phyloP scores from a whole-genome alignment of 2,113 vertebrate species.

The Lontra canadensis region DNA sequence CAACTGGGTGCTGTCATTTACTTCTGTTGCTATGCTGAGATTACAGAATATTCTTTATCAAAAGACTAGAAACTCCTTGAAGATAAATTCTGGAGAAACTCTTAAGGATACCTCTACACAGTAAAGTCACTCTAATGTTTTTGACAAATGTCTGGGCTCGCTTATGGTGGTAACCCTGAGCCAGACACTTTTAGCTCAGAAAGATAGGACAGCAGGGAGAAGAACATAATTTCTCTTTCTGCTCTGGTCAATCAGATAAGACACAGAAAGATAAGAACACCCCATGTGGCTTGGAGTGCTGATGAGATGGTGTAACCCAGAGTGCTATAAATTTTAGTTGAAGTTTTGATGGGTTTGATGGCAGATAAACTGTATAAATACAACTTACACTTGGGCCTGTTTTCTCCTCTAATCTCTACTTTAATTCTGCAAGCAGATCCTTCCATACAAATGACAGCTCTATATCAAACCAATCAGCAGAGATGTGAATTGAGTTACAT shows the following conservation, averaged over 20 bases:
- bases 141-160: constrained; percentile 36
- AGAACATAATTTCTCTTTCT: constrained; percentile 57
- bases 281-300: background rate
- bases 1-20: background rate
- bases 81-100: constrained; percentile 42
- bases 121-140: background rate
- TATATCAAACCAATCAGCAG: background rate
- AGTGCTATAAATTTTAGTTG: constrained; percentile 54
- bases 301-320: constrained; percentile 33
- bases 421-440: background rate
- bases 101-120: background rate
- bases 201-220: constrained; percentile 56
- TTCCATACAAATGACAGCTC: background rate
- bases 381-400: constrained; percentile 52
- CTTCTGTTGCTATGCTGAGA: background rate
- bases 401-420: constrained; percentile 26
- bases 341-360: constrained; percentile 62
- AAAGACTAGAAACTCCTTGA: constrained; percentile 30
- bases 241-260: constrained; percentile 64
- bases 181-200: constrained; percentile 43
- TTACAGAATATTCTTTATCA: constrained; percentile 41
- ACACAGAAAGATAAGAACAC: constrained; percentile 64
- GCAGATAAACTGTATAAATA: constrained; percentile 68
- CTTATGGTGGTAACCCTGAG: background rate
- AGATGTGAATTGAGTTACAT: constrained; percentile 40